Conservation (phyloP, 2,113 vertebrate species). For the Monopterus albus region DNA sequence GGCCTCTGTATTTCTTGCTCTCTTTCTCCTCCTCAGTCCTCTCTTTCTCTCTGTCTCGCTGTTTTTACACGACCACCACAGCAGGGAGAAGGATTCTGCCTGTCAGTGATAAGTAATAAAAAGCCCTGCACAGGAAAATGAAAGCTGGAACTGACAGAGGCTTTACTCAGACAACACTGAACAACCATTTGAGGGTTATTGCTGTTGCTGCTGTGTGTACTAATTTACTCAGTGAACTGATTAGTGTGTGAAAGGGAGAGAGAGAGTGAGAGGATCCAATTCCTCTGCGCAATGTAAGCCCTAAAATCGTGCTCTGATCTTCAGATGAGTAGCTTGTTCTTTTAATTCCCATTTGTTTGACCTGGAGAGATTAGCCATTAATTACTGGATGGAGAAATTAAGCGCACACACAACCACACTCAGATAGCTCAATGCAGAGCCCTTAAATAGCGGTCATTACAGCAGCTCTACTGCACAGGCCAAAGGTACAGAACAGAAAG, state of each 20-base stretch:
- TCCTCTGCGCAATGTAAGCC: conserved; percentile 53
- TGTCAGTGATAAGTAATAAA: not conserved
- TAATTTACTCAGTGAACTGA: not conserved
- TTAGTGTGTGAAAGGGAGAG: too few species aligned
- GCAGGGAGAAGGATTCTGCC: not conserved
- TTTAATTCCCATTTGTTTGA: conserved; percentile 77
- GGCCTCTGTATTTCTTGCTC: not conserved
- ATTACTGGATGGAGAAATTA: conserved; percentile 68
- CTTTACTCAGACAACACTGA: conserved; percentile 38
- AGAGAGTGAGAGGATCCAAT: conserved; percentile 13
- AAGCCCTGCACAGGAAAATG: conserved; percentile 15
- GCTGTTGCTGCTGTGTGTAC: conserved; percentile 9
- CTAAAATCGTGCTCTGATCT: conserved; percentile 61
- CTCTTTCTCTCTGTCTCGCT: not conserved
- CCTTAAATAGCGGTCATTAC: conserved; percentile 64
- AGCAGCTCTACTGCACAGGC: conserved; percentile 20
- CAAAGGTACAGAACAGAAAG: conserved; percentile 22
- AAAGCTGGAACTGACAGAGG: conserved; percentile 48
- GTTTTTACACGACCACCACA: conserved; percentile 13
- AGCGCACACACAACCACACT: conserved; percentile 26
- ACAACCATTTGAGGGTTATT: not conserved
- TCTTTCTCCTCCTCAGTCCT: not conserved
- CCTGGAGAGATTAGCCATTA: conserved; percentile 75
- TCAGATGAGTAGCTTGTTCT: conserved; percentile 49
- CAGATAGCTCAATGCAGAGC: conserved; percentile 1